These are phyloP conservation scores for Eulemur macaco DNA, from an alignment of 2,113 vertebrate genomes.

Conservation along the genomic window DNA sequence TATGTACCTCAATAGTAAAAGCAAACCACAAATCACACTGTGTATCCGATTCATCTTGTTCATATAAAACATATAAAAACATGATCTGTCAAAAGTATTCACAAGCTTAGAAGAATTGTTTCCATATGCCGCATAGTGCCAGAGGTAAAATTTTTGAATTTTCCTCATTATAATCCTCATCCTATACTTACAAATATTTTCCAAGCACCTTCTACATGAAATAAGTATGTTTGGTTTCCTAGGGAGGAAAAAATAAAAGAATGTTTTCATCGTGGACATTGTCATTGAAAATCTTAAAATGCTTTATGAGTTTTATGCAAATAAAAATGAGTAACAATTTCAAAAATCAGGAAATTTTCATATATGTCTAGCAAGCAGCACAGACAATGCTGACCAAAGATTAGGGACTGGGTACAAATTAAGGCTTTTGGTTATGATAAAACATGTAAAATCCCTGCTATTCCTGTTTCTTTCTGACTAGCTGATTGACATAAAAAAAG, in stretches of 20 bases:
- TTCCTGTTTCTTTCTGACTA: background rate
- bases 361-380: background rate
- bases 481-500: background rate
- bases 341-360: background rate
- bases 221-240: background rate
- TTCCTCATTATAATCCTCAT: background rate
- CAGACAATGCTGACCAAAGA: background rate
- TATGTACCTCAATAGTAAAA: background rate
- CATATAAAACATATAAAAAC: background rate
- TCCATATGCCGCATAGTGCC: background rate
- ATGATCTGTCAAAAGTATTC: background rate
- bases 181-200: background rate
- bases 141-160: background rate
- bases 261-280: background rate
- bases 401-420: background rate
- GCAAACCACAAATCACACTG: background rate
- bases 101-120: slow-evolving; percentile 10
- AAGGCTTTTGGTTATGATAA: background rate
- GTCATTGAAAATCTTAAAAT: background rate
- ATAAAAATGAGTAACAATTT: background rate
- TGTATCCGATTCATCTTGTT: background rate
- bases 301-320: background rate
- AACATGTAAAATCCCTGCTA: background rate
- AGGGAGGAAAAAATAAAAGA: background rate
- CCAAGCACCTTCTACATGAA: background rate